These are phyloP conservation scores for Tanytarsus gracilentus DNA, from an alignment of 2,888 invertebrate genomes.

Conservation along the genomic window DNA sequence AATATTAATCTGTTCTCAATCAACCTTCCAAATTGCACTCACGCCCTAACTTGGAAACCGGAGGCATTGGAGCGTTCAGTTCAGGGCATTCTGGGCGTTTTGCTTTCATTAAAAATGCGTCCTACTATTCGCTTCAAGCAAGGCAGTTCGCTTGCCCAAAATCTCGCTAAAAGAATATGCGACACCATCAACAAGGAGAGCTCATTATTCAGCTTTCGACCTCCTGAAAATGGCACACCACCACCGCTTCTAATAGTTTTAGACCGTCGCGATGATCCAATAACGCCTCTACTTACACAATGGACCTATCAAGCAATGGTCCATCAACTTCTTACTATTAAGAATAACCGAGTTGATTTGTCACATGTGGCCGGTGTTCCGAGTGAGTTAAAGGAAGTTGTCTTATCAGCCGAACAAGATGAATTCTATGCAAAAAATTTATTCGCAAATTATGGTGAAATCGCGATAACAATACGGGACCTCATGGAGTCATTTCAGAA, in stretches of 20 bases:
- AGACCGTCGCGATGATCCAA: conserved; percentile 89
- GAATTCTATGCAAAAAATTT: conserved; percentile 95
- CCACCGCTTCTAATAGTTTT: conserved; percentile 78
- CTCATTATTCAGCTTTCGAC: conserved; percentile 76
- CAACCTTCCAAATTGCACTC: conserved; percentile 60
- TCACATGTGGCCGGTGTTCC: conserved; percentile 73
- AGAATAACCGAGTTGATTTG: conserved; percentile 87
- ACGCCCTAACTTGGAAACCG: conserved; percentile 70
- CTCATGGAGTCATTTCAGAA: conserved; percentile 97
- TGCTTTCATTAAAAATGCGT: conserved; percentile 83
- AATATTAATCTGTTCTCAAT: conserved; percentile 86
- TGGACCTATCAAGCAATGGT: conserved; percentile 99
- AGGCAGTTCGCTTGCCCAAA: conserved; percentile 74
- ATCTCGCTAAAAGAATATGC: conserved; percentile 74
- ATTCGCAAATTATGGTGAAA: conserved; percentile 96
- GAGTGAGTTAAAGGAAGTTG: conserved; percentile 86
- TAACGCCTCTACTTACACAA: conserved; percentile 90
- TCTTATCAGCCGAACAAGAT: conserved; percentile 90
- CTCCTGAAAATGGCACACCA: conserved; percentile 50
- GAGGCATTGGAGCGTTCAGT: conserved; percentile 66
- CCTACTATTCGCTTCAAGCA: conserved; percentile 83
- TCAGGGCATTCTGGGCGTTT: conserved; percentile 74
- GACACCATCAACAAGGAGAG: conserved; percentile 83
- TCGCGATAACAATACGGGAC: conserved; percentile 91
- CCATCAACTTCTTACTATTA: conserved; percentile 88